Base-by-base conservation (phyloP, 2,797 vertebrate species). In the Thripadectes ignobilis region DNA sequence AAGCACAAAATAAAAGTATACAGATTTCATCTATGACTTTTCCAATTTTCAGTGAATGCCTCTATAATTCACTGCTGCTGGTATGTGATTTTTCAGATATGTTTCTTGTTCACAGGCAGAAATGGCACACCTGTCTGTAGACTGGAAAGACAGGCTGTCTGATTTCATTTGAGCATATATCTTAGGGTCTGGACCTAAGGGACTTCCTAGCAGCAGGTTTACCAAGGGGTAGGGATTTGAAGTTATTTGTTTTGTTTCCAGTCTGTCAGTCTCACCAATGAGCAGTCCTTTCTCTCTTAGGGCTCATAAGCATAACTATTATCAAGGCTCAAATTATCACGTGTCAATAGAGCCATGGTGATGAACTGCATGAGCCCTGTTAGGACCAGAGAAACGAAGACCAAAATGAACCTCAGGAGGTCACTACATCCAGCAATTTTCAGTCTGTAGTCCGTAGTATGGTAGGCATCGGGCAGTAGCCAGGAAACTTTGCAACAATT, bases 381-480 rank as follows among this genome's bases (percentile, higher is more conserved):
- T 72, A 21, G 38, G 10, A 90, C 75, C 62, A 85, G 88, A 86
- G 79, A 76, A 92, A 86, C 68, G 51, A 80, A 54, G 82, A 34
- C 54, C 81, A 62, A 39, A 90, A 94, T 34, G 76, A 80, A 84
- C 54, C 62, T 95, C 69, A 22, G 89, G 58, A 92, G 93, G 85
- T 90, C 92, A 95, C 76, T 87, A 61, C 21, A 32, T 65, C 32
- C 68, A 88, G 32, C 72, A 58, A 61, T 93, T 77, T 83, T 94
- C 82, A 89, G 52, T 80, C 78, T 88, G 75, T 92, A 78, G 75
- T 80, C 91, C 89, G 83, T 68, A 82, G 78, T 91, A 94, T 95
- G 80, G 66, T 86, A 92, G 90, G 88, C 77, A 96, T 69, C 80
- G 76, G 48, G 73, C 73, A 88, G 69, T 73, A 93, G 77, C 83